Evolutionary conservation across 2,797 vertebrate genomes (phyloP).

Genomic region (Acrossocheilus wenchowensis): DNA sequence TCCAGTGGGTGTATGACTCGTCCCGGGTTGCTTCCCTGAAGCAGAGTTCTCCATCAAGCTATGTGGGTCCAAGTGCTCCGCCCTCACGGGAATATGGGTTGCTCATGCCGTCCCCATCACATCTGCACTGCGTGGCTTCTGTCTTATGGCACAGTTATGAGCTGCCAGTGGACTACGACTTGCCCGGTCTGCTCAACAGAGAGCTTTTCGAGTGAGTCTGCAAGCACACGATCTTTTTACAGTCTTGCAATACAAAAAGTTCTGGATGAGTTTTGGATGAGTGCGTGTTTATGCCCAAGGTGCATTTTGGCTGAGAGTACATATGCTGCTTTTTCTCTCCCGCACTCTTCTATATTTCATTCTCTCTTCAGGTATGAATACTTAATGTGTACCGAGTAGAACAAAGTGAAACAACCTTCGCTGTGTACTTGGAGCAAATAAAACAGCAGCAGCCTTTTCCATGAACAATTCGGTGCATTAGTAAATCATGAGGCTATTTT

Average conservation of each 20-base stretch:
- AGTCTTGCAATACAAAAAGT: neutral
- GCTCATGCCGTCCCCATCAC: slow-evolving; percentile 97
- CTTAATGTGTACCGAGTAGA: slow-evolving; percentile 8
- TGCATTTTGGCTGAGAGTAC: slow-evolving; percentile 1
- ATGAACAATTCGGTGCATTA: neutral
- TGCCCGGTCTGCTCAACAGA: slow-evolving; percentile 89
- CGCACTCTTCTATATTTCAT: slow-evolving; percentile 1
- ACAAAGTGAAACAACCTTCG: slow-evolving; percentile 8
- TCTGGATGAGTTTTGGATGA: slow-evolving; percentile 21
- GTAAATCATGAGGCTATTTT: slow-evolving; percentile 18
- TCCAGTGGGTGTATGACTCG: slow-evolving; percentile 98
- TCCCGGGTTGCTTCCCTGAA: slow-evolving; percentile 91
- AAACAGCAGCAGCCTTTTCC: neutral
- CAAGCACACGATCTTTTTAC: neutral
- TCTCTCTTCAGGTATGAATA: slow-evolving; percentile 40
- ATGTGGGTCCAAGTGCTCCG: slow-evolving; percentile 73
- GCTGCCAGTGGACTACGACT: slow-evolving; percentile 94
- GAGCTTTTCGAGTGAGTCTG: slow-evolving; percentile 96
- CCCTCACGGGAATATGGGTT: slow-evolving; percentile 92
- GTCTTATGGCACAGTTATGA: slow-evolving; percentile 98
- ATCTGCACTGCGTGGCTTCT: slow-evolving; percentile 96
- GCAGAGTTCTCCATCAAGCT: slow-evolving; percentile 82
- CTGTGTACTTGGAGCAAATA: neutral
- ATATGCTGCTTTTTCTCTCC: neutral
- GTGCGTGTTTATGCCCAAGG: slow-evolving; percentile 8